Evolutionary conservation across 2,888 invertebrate genomes (phyloP), one percentile per base, ranked within the genome.

Genomic region (Mellilla xanthometata): DNA sequence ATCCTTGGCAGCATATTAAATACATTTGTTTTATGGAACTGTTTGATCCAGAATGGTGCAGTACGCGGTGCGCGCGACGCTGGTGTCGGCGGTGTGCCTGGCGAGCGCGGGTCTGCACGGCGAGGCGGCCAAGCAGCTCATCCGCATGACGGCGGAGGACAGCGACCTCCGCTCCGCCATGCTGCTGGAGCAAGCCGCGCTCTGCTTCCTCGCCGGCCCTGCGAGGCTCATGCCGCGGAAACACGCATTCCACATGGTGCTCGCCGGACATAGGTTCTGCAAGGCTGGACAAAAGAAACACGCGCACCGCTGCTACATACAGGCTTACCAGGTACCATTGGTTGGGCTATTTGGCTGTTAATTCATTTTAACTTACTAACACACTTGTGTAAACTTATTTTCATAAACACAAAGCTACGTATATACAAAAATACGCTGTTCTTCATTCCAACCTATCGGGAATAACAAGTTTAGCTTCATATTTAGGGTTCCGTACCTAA

Each of bases 111-210:
- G 93, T 23, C 88, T 95, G 61, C 95, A 94, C 69, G 94, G 95
- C 7, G 99, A 99, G 76, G 98, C 99, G n/a, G 98, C 99, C 0
- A 95, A 95, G 71, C 97, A 97, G 76, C 92, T 97, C 35, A 97
- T 98, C 61, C 93, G 97, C 49, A 96, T 99, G 96, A 98, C 98
- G 6, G 96, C 96, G 60, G 98, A 99, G 85, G 99, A 99, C 76
- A 97, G 97, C n/a, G 99, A 99, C 84, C 88, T 99, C 41, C 92
- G 97, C 42, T 97, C 97, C 57, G 99, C 98, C 4, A 90, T 99
- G 69, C 85, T 99, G 40, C 88, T 99, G 34, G 99, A 99, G 78
- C 98, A 99, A 58, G 98, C 99, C 0, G 95, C 99, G 0, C 95
- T 97, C 68, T 97, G 97, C 74, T 99, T 97, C 74, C 88, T 98